phyloP scores from a whole-genome alignment of 2,888 invertebrate genomes.

The Ceramica pisi region DNA sequence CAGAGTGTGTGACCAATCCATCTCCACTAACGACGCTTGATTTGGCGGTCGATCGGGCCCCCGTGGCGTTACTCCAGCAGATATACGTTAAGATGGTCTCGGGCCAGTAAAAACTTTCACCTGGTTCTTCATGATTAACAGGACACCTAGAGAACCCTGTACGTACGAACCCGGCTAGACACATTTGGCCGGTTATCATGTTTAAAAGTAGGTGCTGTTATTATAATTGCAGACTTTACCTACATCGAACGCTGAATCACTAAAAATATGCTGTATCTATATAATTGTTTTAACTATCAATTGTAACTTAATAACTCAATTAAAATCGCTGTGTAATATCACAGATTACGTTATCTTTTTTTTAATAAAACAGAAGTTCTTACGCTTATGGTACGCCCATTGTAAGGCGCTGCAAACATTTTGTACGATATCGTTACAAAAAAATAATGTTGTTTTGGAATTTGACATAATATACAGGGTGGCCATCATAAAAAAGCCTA shows the following conservation, averaged over 20 bases:
- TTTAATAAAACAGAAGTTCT: background rate
- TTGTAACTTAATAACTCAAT: conserved; percentile 64
- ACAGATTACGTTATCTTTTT: conserved; percentile 7
- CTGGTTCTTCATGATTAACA: too few species aligned
- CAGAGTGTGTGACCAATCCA: too few species aligned
- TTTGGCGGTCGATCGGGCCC: too few species aligned
- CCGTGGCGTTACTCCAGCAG: too few species aligned
- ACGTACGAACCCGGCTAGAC: too few species aligned
- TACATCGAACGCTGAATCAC: background rate
- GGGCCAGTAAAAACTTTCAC: too few species aligned
- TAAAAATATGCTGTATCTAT: background rate
- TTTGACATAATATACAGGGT: too few species aligned
- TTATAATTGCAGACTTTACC: conserved; percentile 19
- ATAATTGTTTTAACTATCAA: conserved; percentile 18
- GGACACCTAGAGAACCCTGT: too few species aligned
- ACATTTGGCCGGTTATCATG: background rate
- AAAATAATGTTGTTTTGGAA: too few species aligned
- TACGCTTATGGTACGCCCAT: background rate
- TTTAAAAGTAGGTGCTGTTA: background rate
- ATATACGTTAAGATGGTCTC: too few species aligned
- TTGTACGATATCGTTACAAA: background rate
- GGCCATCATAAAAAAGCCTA: too few species aligned
- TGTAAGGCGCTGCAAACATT: conserved; percentile 46
- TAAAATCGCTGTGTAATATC: conserved; percentile 3
- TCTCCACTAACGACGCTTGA: too few species aligned